A percentile compares a stretch with the other conserved stretches of the same genome.
These are phyloP conservation scores for Plecturocebus donacophilus DNA, from an alignment of 2,113 vertebrate genomes.

Conservation along the genomic window DNA sequence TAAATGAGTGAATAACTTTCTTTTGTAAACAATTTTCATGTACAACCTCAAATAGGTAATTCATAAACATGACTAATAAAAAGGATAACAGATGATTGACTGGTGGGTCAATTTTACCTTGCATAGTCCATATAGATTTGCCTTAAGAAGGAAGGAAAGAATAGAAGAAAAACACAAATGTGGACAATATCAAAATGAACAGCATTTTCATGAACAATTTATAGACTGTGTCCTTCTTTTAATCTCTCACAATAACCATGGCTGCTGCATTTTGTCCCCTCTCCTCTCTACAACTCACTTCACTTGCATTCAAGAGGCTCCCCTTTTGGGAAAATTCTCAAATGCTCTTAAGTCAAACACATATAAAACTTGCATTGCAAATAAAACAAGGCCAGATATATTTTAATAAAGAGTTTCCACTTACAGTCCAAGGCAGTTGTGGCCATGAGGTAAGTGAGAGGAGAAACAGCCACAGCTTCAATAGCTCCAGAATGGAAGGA, in stretches of 20 bases:
- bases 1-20: slow-evolving; percentile 2
- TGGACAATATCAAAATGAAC: neutral
- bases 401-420: slow-evolving; percentile 58
- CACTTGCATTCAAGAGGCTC: neutral
- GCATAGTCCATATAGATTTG: neutral
- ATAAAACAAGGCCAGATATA: neutral
- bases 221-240: neutral
- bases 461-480: slow-evolving; percentile 89
- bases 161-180: neutral
- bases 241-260: neutral
- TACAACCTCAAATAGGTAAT: neutral
- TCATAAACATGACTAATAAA: neutral
- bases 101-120: neutral
- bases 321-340: slow-evolving; percentile 20
- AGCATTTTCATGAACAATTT: neutral
- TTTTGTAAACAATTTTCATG: neutral
- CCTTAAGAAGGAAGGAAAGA: neutral
- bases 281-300: neutral
- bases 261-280: neutral
- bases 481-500: slow-evolving; percentile 92
- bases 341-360: neutral
- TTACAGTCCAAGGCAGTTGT: slow-evolving; percentile 92
- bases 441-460: slow-evolving; percentile 93
- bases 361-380: neutral
- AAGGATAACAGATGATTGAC: neutral